Base-by-base conservation (phyloP, 2,797 vertebrate species). In the Macroramphosus scolopax region DNA sequence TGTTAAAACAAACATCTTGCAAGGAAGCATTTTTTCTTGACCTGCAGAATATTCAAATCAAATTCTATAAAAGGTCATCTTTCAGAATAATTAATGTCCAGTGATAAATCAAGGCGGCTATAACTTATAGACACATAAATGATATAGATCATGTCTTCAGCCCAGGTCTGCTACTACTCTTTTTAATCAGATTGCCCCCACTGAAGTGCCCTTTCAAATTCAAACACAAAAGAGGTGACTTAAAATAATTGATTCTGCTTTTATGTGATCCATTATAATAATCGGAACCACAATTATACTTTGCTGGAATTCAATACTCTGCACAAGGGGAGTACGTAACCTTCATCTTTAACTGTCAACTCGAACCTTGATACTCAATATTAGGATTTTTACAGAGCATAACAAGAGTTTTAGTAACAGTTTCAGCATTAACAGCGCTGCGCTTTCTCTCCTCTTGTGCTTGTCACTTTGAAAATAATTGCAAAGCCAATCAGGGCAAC, bases 231-330 rank as follows among this genome's bases (percentile, higher is more conserved):
- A 84, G 83, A 81, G 81, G 81, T 80, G 81, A 81, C 86, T 87
- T 86, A 88, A 86, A 89, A 86, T 85, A 85, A 88, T 90, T 86
- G 85, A 89, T 82, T 82, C 77, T 15, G 70, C 68, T 86, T 89
- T 88, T 89, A 87, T 89, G 81, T 32, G 59, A 51, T 86, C 77
- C 80, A 86, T 89, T 89, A 87, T 78, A 87, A 87, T 87, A 86
- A 88, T 85, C 80, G 52, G 40, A 64, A 81, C 52, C 80, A 68
- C 78, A 75, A 84, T 85, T 86, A 87, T 69, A 64, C 68, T 71
- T 81, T 78, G 66, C 72, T 48, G 55, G 78, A 86, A 82, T 63
- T 56, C 80, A 77, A 77, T 74, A 67, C 33, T 61, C 52, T 31
- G 38, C 55, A 41, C 29, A 18, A 55, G 51, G 67, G 53, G 50